Evolutionary conservation across 2,113 vertebrate genomes (phyloP), one percentile per base, ranked within the genome.

Genomic region (Channa argus): DNA sequence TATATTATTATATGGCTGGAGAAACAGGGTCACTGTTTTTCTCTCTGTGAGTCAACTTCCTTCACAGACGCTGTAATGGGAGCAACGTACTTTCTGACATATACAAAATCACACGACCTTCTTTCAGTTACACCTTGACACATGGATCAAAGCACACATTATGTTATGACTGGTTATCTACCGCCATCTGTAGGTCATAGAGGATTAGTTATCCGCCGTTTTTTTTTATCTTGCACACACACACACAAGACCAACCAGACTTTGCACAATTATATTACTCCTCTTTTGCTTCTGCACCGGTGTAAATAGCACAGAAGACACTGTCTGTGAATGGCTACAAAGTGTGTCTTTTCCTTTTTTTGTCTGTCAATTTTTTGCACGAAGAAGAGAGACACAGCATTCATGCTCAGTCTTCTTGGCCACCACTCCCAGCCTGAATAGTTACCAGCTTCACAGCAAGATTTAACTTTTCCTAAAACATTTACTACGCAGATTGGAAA

Each of bases 401-500:
- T 86, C 66, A 81, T 5, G 2, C 52, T 47, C 45, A 50, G 38
- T 82, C 69, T 60, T 87, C 75, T 61, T 63, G 44, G 38, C 63
- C 44, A 60, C 63, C 61, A 54, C 77, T 85, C 77, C 72, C 67
- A 76, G 56, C 38, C 39, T 80, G 45, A 67, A 73, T 70, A 82
- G 69, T 86, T 45, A 51, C 61, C 55, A 62, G 70, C 79, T 73
- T 84, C 60, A 70, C 47, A 54, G 79, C 37, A 11, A 83, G 56
- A 85, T 87, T 82, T 56, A 36, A 59, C 71, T 87, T 87, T 89
- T 90, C 88, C 87, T 89, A 83, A 90, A 90, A 88, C 90, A 88
- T 82, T 70, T 38, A 74, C 50, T 4, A 8, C 43, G 64, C 41
- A 56, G 49, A 81, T 83, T 82, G 90, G 90, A 89, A 91, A 87